Evolutionary conservation across 2,797 vertebrate species (phyloP).

Genomic region (Neosilurus mollespiculum): DNA sequence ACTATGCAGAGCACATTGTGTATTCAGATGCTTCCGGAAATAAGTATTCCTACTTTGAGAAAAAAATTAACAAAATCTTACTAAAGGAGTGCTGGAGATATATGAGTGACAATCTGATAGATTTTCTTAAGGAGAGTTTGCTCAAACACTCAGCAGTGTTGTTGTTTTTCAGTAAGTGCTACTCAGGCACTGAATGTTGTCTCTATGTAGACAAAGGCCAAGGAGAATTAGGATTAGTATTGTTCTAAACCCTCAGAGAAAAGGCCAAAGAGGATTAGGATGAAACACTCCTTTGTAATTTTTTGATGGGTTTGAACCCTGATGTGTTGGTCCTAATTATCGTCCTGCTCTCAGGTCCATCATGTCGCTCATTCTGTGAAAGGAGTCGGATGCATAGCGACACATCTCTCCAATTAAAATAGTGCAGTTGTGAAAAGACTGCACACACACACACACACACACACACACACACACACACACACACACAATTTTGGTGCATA

Average conservation of each 20-base stretch:
- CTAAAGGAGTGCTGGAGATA: not conserved
- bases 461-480: not conserved
- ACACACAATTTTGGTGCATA: not conserved
- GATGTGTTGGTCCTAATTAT: slow-evolving; percentile 12
- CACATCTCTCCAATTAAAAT: slow-evolving; percentile 27
- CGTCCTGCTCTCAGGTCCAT: not conserved
- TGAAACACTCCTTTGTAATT: not conserved
- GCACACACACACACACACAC: slow-evolving; percentile 5
- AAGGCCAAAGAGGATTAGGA: not conserved
- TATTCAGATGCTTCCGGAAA: not conserved
- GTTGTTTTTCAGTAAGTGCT: not conserved
- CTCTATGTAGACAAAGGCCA: not conserved
- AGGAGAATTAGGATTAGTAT: not conserved
- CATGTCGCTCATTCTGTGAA: not conserved
- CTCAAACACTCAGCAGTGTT: not conserved
- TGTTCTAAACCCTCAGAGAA: not conserved
- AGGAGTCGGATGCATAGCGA: not conserved
- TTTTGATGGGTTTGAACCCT: not conserved
- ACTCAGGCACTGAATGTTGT: not conserved
- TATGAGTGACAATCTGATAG: too few species aligned
- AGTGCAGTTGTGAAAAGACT: slow-evolving; percentile 17
- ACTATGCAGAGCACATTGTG: not conserved
- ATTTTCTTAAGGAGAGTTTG: not conserved
- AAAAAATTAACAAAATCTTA: not conserved
- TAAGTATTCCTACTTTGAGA: not conserved